Evolutionary conservation across 2,797 vertebrate genomes (phyloP).

Genomic region (Pagetopsis macropterus): DNA sequence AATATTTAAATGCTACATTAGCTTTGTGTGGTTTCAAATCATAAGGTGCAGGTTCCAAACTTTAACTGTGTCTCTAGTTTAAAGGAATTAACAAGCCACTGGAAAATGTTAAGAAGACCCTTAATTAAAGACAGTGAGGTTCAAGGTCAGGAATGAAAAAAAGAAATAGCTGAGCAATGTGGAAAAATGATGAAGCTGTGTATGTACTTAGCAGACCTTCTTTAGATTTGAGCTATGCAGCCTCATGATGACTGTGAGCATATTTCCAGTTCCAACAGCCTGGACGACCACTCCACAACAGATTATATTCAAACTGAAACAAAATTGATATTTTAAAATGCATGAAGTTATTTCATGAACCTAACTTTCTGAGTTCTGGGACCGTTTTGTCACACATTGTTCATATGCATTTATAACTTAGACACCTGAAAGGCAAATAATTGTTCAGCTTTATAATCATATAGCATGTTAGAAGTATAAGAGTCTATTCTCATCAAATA

Average conservation of each 20-base stretch:
- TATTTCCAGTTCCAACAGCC: conserved; percentile 14
- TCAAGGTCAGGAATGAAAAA: conserved; percentile 5
- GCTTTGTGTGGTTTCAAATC: background rate
- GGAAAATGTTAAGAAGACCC: background rate
- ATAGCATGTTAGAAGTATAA: background rate
- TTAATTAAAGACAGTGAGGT: conserved; percentile 4
- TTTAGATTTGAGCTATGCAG: conserved; percentile 12
- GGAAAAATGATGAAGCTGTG: conserved; percentile 30
- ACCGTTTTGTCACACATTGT: background rate
- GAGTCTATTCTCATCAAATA: background rate
- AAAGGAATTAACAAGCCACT: conserved; percentile 7
- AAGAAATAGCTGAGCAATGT: conserved; percentile 4
- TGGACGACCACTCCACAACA: background rate
- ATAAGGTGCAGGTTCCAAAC: background rate
- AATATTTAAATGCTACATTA: background rate
- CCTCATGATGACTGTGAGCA: background rate
- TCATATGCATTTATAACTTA: background rate
- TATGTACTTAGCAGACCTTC: conserved; percentile 19
- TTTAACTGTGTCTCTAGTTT: background rate
- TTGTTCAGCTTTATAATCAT: background rate
- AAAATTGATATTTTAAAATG: conserved; percentile 2
- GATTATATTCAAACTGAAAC: background rate
- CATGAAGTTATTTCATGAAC: no score
- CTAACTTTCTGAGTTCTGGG: no score
- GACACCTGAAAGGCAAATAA: background rate